Evolutionary conservation across 2,888 invertebrate species (phyloP), one percentile per base, ranked within the genome.

Genomic region (Calliscelio sp.): DNA sequence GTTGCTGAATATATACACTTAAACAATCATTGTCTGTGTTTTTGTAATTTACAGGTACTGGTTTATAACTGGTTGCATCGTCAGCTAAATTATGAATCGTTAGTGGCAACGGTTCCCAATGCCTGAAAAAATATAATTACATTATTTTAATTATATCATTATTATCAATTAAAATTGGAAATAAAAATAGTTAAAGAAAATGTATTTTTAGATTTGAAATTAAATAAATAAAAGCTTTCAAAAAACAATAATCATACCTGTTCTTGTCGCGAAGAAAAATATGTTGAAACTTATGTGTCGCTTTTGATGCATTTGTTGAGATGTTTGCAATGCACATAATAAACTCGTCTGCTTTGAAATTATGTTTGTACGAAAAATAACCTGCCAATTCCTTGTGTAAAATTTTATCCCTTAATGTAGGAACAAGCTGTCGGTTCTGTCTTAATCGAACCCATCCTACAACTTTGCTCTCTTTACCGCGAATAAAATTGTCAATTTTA

Each of bases 361-460:
- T 93, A 32, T 94, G 94, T 14, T 25, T 70, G 8, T 65, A 81
- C 20, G 81, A 86, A 90, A 96, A 95, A 85, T 94, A 94, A 51
- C 94, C 94, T 79, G 94, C 94, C 49, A 96, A 93, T 57, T 95
- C 95, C 91, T 94, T 95, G 66, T 96, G 95, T 85, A 96, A 93
- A 84, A 95, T 91, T 92, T 94, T 95, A 86, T 96, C 96, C 80
- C 95, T 93, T 82, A 96, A 93, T 1, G 95, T 95, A n/a, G 95
- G 94, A 86, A 94, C 94, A 25, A 95, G 93, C 51, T 93, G 93
- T 59, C 93, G 93, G 68, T 94, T 94, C 85, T 94, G 94, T 85
- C 95, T 94, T 89, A 95, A 96, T 90, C 95, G 95, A 90, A 95
- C 96, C 96, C 96, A 96, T 24, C 95, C 96, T 10, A 96, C 94